Base-by-base conservation (phyloP, 2,888 invertebrate species). In the Microplitis manilae region DNA sequence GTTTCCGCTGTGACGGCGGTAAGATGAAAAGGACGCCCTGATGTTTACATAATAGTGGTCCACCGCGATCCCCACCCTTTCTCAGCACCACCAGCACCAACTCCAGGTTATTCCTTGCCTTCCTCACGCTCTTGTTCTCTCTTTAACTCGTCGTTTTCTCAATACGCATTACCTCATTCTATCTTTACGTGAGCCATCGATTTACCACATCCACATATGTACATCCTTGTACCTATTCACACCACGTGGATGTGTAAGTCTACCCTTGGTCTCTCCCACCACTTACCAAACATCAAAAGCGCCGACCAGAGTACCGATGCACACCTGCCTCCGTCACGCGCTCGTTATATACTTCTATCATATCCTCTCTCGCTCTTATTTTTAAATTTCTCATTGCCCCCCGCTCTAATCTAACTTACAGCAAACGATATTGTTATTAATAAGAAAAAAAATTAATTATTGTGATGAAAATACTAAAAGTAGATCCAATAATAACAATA, bases 11-110 rank as follows among this genome's bases (percentile, higher is more conserved):
- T 73, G 76, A 78, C 76, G 91, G 90, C 92, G 92, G 91, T 91
- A 87, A 92, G 91, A 92, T 93, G 92, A 93, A 93, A 93, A 50
- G 50, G 91, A 91, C 86, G 90, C 91, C 91, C 91, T 79, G 92
- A 92, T 93, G 93, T 93, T 93, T 93, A 93, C 93, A 93, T 93
- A 93, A 93, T 93, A 92, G 92, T 92, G 93, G 92, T 92, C 93
- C 92, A 91, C 92, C 90, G 92, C 90, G 81, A 84, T 83, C 84
- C 83, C 81, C 78, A 79, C 79, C 79, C 81, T 75, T 77, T 77
- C 77, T 65, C 72, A 76, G 30, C 59, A 20, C 71, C 73, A 64
- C 76, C 40, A 50, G 73, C 50, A 60, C 17, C 50, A 17, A 41
- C n/a, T 71, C 50, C 64, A 67, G 59, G 70, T 80, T 41, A 30